Evolutionary conservation across 2,113 vertebrate genomes (phyloP), one percentile per base, ranked within the genome.

Genomic region (Diadophis punctatus): DNA sequence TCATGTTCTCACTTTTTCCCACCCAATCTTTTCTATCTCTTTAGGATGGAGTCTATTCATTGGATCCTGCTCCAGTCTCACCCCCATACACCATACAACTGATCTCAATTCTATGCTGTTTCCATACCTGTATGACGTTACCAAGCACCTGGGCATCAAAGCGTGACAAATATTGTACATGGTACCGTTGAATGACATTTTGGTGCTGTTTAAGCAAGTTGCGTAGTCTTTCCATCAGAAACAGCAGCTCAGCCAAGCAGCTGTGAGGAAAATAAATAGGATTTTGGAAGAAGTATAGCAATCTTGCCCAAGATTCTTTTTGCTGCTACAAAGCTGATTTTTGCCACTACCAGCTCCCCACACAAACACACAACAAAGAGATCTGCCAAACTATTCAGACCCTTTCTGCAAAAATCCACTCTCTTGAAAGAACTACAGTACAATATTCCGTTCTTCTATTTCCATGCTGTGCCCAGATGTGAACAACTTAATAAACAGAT

Each of bases 131-230:
- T 92, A 99, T 98, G 96, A 98, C 97, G 89, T 99, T 98, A 22
- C 98, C 99, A 90, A 99, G 98, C 88, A 98, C 95, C 88, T 99
- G 96, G 8, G 98, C 98, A 27, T 99, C 99, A 43, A 99, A 99
- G 95, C 98, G 98, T 7, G 98, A 97, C 94, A 99, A 95, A 95
- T 99, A 99, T 95, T 98, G 98, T 16, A 98, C 94, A 8, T 99
- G 98, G 96, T 99, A 99, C 16, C 98, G 98, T 91, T 98, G 98
- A 20, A 99, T 94, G 4, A 99, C 95, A 1, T 88, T 60, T 55
- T 11, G 94, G 88, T 97, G 94, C 39, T 96, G 97, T 18, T 53
- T 96, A 92, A 98, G 93, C 34, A 99, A 96, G 14, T 55, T 23
- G 91, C 96, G 96, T 23, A 99, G 94, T 95, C 97, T 98, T 96